Conservation (phyloP, 1,140 invertebrate genomes). For the Octopus sinensis region DNA sequence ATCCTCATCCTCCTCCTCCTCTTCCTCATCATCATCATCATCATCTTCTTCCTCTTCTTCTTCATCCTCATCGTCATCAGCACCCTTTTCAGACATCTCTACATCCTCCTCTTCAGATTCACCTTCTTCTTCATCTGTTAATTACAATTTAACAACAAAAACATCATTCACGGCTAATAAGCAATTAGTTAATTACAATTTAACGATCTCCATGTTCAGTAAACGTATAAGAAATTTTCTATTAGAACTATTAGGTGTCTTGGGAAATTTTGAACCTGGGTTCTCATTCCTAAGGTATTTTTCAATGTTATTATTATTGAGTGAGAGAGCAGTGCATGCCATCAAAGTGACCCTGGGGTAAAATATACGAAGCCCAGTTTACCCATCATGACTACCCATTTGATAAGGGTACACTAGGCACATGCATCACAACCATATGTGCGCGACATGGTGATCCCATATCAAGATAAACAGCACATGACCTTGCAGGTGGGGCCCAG, state of each 20-base stretch:
- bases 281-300: no score
- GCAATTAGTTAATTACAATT: background rate
- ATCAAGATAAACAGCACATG: no score
- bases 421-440: no score
- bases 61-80: constrained; percentile 8
- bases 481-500: no score
- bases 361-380: no score
- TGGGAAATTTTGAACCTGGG: background rate
- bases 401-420: no score
- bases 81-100: background rate
- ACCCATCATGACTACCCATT: no score
- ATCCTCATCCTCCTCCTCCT: constrained; percentile 23
- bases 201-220: background rate
- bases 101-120: background rate
- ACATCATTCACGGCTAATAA: background rate
- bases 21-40: constrained; percentile 19
- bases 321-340: no score
- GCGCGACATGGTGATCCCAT: no score
- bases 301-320: no score
- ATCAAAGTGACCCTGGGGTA: no score
- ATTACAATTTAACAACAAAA: background rate
- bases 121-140: background rate
- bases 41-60: constrained; percentile 3
- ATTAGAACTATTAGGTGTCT: background rate
- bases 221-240: background rate